Conservation (phyloP, 2,113 vertebrate species). For the Butorides virescens region DNA sequence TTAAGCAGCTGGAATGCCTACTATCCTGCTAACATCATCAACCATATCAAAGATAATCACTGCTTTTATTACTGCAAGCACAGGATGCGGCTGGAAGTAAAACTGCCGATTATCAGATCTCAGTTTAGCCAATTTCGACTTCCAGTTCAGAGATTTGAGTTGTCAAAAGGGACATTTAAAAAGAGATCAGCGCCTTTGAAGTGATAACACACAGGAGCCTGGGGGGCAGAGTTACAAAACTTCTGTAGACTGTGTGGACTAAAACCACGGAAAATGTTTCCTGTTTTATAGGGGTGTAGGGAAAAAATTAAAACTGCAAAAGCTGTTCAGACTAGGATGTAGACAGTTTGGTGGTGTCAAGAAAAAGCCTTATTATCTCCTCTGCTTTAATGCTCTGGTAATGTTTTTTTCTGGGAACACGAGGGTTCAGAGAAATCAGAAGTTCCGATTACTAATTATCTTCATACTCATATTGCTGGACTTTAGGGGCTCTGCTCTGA, state of each 20-base stretch:
- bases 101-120: conserved; percentile 61
- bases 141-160: conserved; percentile 61
- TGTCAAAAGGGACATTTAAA: conserved; percentile 56
- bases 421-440: neutral
- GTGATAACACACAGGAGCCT: conserved; percentile 32
- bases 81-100: conserved; percentile 51
- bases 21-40: conserved; percentile 57
- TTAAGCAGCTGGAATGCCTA: conserved; percentile 57
- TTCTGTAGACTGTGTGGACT: neutral
- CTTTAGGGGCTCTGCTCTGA: conserved; percentile 13
- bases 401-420: conserved; percentile 29
- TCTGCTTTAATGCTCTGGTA: conserved; percentile 35
- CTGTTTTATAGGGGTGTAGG: conserved; percentile 22
- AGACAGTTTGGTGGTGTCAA: conserved; percentile 6
- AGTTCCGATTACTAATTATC: conserved; percentile 18
- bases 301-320: conserved; percentile 26
- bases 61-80: conserved; percentile 52
- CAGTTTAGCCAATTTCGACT: conserved; percentile 61
- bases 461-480: neutral
- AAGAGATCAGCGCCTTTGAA: conserved; percentile 54
- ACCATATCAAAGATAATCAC: conserved; percentile 51
- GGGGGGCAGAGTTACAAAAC: conserved; percentile 29
- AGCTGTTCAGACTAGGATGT: neutral
- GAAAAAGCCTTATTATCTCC: conserved; percentile 29
- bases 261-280: conserved; percentile 10